phyloP scores from a whole-genome alignment of 2,113 vertebrate species.

The Dromas ardeola region DNA sequence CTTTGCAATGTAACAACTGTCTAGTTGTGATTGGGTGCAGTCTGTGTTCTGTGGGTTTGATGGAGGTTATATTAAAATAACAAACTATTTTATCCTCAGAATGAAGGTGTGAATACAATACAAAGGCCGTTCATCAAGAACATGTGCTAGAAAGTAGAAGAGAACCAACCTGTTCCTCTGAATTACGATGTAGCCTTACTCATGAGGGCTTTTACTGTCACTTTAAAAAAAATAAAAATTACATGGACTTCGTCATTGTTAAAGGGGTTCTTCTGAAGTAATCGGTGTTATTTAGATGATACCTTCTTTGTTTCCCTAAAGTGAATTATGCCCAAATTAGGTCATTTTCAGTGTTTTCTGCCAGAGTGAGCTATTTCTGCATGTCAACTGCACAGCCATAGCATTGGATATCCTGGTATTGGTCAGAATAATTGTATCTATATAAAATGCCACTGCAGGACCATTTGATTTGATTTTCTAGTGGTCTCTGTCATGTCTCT shows the following conservation, averaged over 20 bases:
- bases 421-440: background rate
- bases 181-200: rapidly evolving
- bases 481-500: background rate
- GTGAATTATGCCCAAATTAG: background rate
- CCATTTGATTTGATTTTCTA: background rate
- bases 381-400: background rate
- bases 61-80: background rate
- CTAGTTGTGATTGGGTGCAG: background rate
- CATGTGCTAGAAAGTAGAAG: background rate
- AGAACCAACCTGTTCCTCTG: background rate
- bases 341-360: background rate
- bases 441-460: background rate
- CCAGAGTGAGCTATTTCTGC: background rate
- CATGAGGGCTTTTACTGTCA: background rate
- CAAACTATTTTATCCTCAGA: background rate
- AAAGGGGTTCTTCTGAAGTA: background rate
- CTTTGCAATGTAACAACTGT: background rate
- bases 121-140: background rate
- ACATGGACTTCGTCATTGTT: background rate
- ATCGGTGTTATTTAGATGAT: background rate
- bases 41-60: background rate
- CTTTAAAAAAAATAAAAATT: background rate
- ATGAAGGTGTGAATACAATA: background rate
- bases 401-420: background rate
- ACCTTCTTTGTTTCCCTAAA: background rate